phyloP scores from a whole-genome alignment of 2,113 vertebrate genomes.

The Pterocles burchelli region DNA sequence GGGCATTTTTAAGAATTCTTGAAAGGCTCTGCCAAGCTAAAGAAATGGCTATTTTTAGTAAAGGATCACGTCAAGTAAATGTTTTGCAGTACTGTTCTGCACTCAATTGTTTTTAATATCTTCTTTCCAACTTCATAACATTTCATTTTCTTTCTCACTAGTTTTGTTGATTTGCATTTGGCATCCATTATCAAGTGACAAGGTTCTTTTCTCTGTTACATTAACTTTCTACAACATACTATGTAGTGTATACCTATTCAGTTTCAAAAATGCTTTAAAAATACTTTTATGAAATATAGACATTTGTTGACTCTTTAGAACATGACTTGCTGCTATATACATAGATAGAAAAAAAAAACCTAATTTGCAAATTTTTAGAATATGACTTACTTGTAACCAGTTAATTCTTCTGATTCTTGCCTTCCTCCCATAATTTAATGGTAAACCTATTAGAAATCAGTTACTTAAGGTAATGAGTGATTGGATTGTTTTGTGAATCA shows the following conservation, averaged over 20 bases:
- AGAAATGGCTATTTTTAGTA: background rate
- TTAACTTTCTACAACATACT: background rate
- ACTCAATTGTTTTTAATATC: background rate
- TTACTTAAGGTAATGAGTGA: background rate
- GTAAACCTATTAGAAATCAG: background rate
- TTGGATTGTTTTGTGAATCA: background rate
- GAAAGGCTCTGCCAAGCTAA: background rate
- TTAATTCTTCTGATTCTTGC: background rate
- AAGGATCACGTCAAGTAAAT: background rate
- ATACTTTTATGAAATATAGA: background rate
- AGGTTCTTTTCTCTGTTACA: background rate
- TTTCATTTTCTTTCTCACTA: background rate
- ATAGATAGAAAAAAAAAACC: background rate
- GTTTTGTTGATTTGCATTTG: background rate
- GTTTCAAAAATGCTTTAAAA: background rate
- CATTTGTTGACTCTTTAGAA: background rate
- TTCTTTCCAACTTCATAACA: background rate
- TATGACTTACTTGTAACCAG: background rate
- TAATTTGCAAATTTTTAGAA: background rate
- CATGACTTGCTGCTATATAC: background rate
- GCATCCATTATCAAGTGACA: background rate
- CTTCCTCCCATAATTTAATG: background rate
- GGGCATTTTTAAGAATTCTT: background rate
- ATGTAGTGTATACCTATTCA: background rate
- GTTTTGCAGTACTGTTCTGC: background rate